Evolutionary conservation across 2,113 vertebrate genomes (phyloP).

Genomic region (Equus przewalskii): DNA sequence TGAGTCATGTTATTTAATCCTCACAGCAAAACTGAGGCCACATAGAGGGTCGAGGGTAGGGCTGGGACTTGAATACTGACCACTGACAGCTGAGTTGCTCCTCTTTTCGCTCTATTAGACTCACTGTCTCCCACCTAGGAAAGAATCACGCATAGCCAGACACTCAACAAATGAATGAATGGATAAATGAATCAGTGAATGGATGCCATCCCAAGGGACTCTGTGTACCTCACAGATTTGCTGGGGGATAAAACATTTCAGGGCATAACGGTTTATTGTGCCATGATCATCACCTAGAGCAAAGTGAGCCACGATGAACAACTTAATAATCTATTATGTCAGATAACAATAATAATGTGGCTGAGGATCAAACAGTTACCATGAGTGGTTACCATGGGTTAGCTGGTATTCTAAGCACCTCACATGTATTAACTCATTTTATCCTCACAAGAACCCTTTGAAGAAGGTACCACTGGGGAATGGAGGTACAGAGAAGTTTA

Average conservation of each 20-base stretch:
- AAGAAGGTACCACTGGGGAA: background rate
- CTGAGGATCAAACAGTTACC: background rate
- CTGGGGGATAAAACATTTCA: background rate
- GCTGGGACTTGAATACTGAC: background rate
- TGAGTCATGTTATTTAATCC: background rate
- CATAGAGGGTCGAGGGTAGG: rapidly evolving
- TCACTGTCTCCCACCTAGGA: background rate
- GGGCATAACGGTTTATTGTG: background rate
- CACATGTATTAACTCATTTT: background rate
- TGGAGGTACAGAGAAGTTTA: background rate
- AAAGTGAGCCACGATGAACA: background rate
- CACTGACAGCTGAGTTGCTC: background rate
- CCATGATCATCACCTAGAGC: background rate
- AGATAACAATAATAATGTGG: background rate
- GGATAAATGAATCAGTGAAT: background rate
- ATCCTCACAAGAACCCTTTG: background rate
- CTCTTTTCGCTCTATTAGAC: background rate
- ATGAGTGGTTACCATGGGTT: background rate
- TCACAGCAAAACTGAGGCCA: background rate
- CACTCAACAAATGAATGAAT: background rate
- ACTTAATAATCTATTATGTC: background rate
- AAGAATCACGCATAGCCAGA: background rate
- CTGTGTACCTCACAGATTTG: background rate
- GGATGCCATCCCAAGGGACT: background rate
- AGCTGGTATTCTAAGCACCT: background rate